Evolutionary conservation across 2,113 vertebrate species (phyloP).

Genomic region (Leptosomus discolor): DNA sequence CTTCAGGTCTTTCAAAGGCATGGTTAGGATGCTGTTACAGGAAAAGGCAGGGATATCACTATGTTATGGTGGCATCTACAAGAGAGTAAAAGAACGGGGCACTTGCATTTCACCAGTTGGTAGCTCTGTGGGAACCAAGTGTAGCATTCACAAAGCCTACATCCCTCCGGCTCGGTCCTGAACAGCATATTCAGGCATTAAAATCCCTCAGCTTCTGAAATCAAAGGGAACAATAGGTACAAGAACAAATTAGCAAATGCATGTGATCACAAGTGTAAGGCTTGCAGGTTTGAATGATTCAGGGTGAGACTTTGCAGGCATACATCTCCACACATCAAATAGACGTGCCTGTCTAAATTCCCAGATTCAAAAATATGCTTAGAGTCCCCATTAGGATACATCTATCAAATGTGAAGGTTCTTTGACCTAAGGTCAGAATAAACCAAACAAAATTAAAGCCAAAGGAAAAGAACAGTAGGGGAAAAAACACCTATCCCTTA

Average conservation of each 20-base stretch:
- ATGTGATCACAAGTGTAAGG: background rate
- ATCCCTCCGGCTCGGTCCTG: background rate
- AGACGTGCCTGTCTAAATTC: background rate
- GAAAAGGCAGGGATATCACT: background rate
- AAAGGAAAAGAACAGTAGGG: background rate
- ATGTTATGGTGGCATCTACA: background rate
- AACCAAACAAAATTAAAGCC: background rate
- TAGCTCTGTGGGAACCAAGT: background rate
- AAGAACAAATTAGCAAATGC: background rate
- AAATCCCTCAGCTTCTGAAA: background rate
- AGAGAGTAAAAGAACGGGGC: background rate
- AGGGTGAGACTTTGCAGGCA: background rate
- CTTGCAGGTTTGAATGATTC: background rate
- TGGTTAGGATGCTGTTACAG: background rate
- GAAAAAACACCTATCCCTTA: background rate
- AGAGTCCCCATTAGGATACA: background rate
- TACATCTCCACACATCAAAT: background rate
- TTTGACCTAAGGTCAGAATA: conserved; percentile 18
- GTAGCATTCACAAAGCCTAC: background rate
- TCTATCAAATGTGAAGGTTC: background rate
- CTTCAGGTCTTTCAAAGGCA: background rate
- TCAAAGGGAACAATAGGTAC: background rate
- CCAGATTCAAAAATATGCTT: background rate
- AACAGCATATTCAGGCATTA: background rate
- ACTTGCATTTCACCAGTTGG: background rate